phyloP scores from a whole-genome alignment of 2,888 invertebrate genomes.

The Megaustenia siamemsis region DNA sequence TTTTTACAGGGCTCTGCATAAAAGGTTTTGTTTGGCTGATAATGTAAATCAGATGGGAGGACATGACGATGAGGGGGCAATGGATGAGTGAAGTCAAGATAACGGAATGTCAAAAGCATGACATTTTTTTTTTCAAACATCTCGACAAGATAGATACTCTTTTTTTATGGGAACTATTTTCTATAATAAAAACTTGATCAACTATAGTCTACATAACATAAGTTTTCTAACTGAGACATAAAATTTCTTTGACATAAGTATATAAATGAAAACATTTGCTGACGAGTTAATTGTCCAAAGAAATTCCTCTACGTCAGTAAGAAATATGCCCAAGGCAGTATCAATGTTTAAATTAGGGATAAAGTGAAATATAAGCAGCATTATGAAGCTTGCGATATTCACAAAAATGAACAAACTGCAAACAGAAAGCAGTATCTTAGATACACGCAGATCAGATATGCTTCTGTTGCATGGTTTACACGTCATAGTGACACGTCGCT shows the following conservation, averaged over 20 bases:
- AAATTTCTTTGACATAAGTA: constrained; percentile 18
- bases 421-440: constrained; percentile 3
- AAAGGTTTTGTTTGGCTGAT: too few relatives aligned
- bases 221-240: neutral
- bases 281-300: neutral
- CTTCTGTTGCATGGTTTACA: neutral
- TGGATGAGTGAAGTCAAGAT: too few relatives aligned
- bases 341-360: neutral
- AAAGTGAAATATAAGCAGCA: neutral
- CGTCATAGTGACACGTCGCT: neutral
- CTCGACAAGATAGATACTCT: too few relatives aligned
- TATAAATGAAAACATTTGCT: constrained; percentile 16
- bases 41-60: too few relatives aligned
- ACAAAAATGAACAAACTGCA: neutral
- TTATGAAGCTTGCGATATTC: neutral
- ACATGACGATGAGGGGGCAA: too few relatives aligned
- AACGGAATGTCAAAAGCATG: too few relatives aligned
- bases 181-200: too few relatives aligned
- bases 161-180: too few relatives aligned
- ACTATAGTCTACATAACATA: neutral
- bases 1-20: too few relatives aligned
- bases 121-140: too few relatives aligned
- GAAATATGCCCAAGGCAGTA: neutral
- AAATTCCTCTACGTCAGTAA: neutral
- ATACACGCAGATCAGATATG: neutral